Base-by-base conservation (phyloP, 2,888 invertebrate species). In the Hydraecia micacea region DNA sequence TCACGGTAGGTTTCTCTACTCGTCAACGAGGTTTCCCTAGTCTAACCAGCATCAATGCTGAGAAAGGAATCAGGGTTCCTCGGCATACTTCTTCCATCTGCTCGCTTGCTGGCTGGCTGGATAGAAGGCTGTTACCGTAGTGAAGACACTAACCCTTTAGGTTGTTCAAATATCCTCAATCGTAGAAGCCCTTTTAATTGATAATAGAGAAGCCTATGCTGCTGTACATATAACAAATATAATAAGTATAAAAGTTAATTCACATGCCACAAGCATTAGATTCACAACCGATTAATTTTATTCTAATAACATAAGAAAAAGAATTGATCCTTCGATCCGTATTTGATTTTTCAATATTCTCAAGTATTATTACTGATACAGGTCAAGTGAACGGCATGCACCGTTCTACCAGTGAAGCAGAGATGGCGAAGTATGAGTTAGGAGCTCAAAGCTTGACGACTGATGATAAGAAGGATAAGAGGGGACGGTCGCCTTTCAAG, bases 401-500 rank as follows among this genome's bases (percentile, higher is more conserved):
- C 74, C 97, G 98, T 11, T 98, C 98, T 0, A 97, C 98, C 0
- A 98, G 98, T 87, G 98, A 98, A 85, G 96, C 98, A 2, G 98
- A 99, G 90, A 97, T 98, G 96, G 97, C 98, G 9, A 97, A 98
- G 21, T 97, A 98, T 91, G 97, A 98, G 63, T 97, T 98, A 15
- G 95, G 96, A 49, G 96, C 97, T 0, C 95, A 95, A 67, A 94
- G 86, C 28, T 75, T 92, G 11, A 72, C 89, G 2, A 89, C 93
- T 18, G 98, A 98, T 73, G 97, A 97, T 13, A 97, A 98, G 88
- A 97, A 98, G 88, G 97, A 98, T 80, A 98, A 98, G 92, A 98
- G 99, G 18, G 99, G 99, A 74, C 97, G 99, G 86, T 99, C 99
- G 62, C 99, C 99, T 32, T 99, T 99, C 95, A 98, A 98, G 98